phyloP scores from a whole-genome alignment of 2,113 vertebrate genomes.

The Potamarius usumacintae region DNA sequence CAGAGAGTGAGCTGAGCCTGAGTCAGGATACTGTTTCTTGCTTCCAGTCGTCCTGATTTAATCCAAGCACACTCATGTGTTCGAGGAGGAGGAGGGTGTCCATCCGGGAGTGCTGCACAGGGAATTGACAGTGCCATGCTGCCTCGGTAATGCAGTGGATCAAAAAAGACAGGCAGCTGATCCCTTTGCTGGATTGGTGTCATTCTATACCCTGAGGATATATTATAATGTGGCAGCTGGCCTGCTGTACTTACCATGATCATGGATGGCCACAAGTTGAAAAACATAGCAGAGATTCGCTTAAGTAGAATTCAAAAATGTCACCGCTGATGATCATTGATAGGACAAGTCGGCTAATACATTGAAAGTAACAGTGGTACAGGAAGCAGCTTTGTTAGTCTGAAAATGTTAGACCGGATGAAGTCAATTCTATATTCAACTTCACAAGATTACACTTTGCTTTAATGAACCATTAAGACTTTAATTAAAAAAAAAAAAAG shows the following conservation, averaged over 20 bases:
- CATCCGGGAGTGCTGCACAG: slow-evolving; percentile 51
- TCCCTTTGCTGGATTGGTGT: slow-evolving; percentile 71
- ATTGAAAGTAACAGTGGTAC: not conserved
- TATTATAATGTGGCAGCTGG: slow-evolving; percentile 65
- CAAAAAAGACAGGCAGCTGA: slow-evolving; percentile 56
- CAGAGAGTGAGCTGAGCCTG: slow-evolving; percentile 58
- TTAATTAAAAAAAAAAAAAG: too few relatives aligned
- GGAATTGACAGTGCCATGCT: slow-evolving; percentile 54
- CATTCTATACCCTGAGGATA: slow-evolving; percentile 70
- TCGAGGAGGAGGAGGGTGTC: slow-evolving; percentile 59
- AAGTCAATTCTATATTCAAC: not conserved
- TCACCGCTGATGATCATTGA: not conserved
- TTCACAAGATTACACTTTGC: not conserved
- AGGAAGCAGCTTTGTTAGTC: not conserved
- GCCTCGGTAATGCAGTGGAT: slow-evolving; percentile 50
- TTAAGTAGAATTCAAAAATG: slow-evolving; percentile 10
- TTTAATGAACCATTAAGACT: not conserved
- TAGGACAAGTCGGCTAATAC: not conserved
- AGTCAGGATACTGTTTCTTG: slow-evolving; percentile 68
- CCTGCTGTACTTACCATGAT: slow-evolving; percentile 35
- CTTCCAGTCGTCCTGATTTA: slow-evolving; percentile 62
- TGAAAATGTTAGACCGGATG: not conserved
- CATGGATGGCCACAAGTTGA: slow-evolving; percentile 38
- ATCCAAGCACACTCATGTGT: slow-evolving; percentile 70
- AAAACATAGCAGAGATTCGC: slow-evolving; percentile 7